Conservation (phyloP, 1,140 invertebrate genomes). For the honey bee (Apis mellifera) region DNA sequence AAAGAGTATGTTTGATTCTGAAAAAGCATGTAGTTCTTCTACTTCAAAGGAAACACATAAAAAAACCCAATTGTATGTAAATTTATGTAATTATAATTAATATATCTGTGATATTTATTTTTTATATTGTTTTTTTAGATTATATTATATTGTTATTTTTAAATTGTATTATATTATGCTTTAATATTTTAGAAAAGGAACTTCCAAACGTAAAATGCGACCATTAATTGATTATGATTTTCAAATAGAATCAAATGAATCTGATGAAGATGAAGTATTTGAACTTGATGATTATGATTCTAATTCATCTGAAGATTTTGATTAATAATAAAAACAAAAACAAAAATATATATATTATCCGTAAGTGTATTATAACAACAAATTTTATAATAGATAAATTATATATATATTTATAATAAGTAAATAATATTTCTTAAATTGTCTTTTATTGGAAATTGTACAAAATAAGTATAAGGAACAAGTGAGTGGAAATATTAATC, state of each 20-base stretch:
- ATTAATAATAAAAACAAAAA: conserved; percentile 6
- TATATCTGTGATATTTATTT: not conserved
- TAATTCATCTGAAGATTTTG: conserved; percentile 38
- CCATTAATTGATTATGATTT: conserved; percentile 62
- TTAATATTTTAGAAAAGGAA: conserved; percentile 24
- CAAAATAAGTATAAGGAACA: conserved; percentile 43
- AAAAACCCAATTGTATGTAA: conserved; percentile 18
- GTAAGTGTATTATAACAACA: conserved; percentile 17
- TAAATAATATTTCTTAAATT: conserved; percentile 12
- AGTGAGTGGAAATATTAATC: conserved; percentile 47
- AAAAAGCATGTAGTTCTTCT: conserved; percentile 1
- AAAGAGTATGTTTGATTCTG: not conserved
- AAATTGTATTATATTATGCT: not conserved
- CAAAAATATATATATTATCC: not conserved
- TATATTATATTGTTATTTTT: too few relatives aligned
- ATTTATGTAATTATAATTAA: not conserved
- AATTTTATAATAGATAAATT: not conserved
- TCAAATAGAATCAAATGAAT: conserved; percentile 8
- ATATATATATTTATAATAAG: not conserved
- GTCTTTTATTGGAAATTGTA: conserved; percentile 54
- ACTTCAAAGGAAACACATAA: conserved; percentile 18
- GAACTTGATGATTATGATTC: conserved; percentile 34
- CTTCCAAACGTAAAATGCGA: not conserved
- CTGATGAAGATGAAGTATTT: conserved; percentile 35
- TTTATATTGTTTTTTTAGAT: not conserved